Conservation (phyloP, 2,113 vertebrate species). For the Montifringilla adamsi region DNA sequence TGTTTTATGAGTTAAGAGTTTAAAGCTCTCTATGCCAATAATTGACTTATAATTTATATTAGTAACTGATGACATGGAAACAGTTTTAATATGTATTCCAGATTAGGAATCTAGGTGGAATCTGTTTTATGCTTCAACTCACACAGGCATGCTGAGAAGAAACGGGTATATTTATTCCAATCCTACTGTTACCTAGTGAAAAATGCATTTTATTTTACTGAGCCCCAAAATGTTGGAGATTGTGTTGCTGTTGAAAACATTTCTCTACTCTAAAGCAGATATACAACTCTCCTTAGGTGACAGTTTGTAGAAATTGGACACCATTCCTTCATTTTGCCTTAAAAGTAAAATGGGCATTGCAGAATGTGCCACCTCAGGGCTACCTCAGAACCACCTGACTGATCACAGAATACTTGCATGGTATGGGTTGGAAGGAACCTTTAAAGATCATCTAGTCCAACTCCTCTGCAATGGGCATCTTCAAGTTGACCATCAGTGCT, state of each 20-base stretch:
- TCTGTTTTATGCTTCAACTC: background rate
- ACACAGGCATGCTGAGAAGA: background rate
- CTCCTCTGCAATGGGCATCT: background rate
- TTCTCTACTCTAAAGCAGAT: background rate
- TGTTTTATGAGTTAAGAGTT: background rate
- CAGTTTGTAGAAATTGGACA: background rate
- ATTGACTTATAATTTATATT: background rate
- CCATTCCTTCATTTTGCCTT: background rate
- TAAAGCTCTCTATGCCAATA: background rate
- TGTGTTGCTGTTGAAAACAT: background rate
- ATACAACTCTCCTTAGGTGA: background rate
- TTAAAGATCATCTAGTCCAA: background rate
- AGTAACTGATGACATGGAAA: background rate
- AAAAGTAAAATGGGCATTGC: background rate
- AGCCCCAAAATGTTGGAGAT: background rate
- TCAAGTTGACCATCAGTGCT: background rate
- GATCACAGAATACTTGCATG: background rate
- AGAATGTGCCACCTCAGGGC: background rate
- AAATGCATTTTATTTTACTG: background rate
- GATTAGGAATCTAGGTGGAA: background rate
- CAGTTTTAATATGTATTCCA: background rate
- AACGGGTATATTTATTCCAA: background rate
- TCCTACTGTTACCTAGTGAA: background rate
- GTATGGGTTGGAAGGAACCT: background rate
- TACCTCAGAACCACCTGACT: background rate